These are phyloP conservation scores for Arvicola amphibius DNA, from an alignment of 2,797 vertebrate genomes.

Conservation along the genomic window DNA sequence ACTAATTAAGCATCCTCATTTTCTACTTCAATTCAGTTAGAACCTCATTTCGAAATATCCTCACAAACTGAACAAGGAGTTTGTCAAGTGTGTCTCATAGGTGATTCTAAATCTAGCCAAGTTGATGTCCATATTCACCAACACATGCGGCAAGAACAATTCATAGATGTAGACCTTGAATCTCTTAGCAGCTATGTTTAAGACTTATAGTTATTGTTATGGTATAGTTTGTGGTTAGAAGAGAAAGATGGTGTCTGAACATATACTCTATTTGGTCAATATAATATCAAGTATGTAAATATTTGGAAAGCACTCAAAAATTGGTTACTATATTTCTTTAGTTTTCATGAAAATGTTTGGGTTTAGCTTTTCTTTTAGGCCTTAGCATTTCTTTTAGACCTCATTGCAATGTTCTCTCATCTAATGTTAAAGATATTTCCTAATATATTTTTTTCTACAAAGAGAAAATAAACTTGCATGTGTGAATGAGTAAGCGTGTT, in stretches of 20 bases:
- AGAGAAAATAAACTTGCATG: conserved; percentile 69
- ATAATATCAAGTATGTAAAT: background rate
- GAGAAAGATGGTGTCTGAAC: background rate
- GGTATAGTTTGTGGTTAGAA: background rate
- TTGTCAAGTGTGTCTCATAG: background rate
- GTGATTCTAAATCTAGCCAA: background rate
- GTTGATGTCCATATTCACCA: background rate
- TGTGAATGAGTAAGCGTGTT: conserved; percentile 79
- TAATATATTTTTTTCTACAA: conserved; percentile 71
- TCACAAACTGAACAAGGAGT: background rate
- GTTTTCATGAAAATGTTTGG: conserved; percentile 28
- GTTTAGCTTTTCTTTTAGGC: conserved; percentile 35
- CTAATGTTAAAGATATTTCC: conserved; percentile 52
- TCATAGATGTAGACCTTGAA: background rate
- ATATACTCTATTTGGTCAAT: background rate
- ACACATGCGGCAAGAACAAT: background rate
- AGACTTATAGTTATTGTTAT: background rate
- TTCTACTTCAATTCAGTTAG: background rate
- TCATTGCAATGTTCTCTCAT: background rate
- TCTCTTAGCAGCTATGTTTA: background rate
- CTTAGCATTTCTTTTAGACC: conserved; percentile 28
- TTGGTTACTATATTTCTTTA: background rate
- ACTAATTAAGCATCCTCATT: background rate
- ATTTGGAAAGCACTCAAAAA: conserved; percentile 14
- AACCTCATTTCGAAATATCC: background rate